phyloP scores from a whole-genome alignment of 2,888 invertebrate species.

The Argyresthia albistria region DNA sequence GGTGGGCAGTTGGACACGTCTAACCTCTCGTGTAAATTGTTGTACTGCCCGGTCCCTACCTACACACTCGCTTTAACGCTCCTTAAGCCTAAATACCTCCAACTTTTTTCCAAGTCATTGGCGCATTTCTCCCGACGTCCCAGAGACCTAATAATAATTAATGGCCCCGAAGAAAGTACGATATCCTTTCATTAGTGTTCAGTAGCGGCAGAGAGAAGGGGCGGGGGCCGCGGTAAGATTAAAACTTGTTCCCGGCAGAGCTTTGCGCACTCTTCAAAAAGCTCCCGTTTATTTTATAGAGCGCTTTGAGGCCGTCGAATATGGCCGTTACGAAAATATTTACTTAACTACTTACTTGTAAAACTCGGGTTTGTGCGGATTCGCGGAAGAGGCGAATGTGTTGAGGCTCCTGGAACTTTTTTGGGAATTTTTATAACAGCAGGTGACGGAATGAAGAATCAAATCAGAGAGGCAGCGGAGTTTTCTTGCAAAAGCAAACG shows the following conservation, averaged over 20 bases:
- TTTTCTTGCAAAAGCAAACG: too few relatives aligned
- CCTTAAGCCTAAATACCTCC: slow-evolving; percentile 49
- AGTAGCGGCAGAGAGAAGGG: slow-evolving; percentile 23
- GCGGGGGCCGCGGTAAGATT: slow-evolving; percentile 46
- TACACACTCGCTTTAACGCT: slow-evolving; percentile 9
- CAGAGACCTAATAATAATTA: slow-evolving; percentile 66
- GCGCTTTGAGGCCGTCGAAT: slow-evolving; percentile 1
- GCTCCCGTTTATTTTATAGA: neutral
- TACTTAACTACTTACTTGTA: neutral
- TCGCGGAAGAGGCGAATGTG: too few relatives aligned
- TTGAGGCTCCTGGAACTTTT: too few relatives aligned
- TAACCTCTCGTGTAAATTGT: too few relatives aligned
- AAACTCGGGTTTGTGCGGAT: too few relatives aligned
- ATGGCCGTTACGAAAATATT: slow-evolving; percentile 1
- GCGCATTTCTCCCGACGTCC: slow-evolving; percentile 41
- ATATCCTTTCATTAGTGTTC: slow-evolving; percentile 69
- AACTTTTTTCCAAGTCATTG: slow-evolving; percentile 62
- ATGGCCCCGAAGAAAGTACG: slow-evolving; percentile 62
- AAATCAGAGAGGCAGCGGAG: too few relatives aligned
- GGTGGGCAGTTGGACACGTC: too few relatives aligned
- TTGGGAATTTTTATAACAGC: too few relatives aligned
- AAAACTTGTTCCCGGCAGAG: slow-evolving; percentile 45
- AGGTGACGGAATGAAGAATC: too few relatives aligned
- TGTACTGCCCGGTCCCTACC: too few relatives aligned
- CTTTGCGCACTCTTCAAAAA: neutral